These are phyloP conservation scores for Scaptomyza polygonia DNA, from an alignment of 2,888 invertebrate species.

Conservation along the genomic window DNA sequence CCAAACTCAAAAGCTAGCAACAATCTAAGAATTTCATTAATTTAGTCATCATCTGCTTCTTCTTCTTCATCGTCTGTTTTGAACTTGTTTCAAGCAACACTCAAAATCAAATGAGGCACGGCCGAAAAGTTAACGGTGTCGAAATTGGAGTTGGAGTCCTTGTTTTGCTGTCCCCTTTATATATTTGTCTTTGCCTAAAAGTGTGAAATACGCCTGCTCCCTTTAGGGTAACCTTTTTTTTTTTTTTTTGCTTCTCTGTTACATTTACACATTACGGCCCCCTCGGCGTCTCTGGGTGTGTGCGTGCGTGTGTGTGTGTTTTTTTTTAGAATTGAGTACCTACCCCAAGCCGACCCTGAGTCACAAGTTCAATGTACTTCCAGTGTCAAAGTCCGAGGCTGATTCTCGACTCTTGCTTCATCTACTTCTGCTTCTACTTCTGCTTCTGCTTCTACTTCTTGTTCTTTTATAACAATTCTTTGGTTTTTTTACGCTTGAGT, in stretches of 20 bases:
- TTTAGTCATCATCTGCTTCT: constrained; percentile 44
- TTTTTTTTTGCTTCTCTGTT: too few relatives aligned
- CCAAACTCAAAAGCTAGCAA: neutral
- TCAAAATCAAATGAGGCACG: constrained; percentile 55
- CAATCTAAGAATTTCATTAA: constrained; percentile 62
- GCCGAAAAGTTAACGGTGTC: constrained; percentile 51
- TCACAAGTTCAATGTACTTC: constrained; percentile 45
- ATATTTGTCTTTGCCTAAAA: neutral
- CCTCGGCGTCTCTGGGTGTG: constrained; percentile 21
- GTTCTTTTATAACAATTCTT: neutral
- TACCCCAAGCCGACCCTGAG: constrained; percentile 26
- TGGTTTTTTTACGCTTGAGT: constrained; percentile 49
- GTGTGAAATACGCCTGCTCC: neutral
- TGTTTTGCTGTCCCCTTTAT: neutral
- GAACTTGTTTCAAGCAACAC: constrained; percentile 15
- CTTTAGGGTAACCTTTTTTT: constrained; percentile 50
- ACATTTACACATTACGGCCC: constrained; percentile 50
- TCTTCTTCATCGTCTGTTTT: neutral
- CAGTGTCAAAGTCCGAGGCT: constrained; percentile 30
- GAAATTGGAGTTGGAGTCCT: neutral
- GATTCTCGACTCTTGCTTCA: neutral
- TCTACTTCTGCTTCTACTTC: constrained; percentile 22
- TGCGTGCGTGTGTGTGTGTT: constrained; percentile 15
- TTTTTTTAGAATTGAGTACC: constrained; percentile 3
- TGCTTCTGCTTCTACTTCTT: neutral